Evolutionary conservation across 2,797 vertebrate genomes (phyloP).

Genomic region (Anabas testudineus): DNA sequence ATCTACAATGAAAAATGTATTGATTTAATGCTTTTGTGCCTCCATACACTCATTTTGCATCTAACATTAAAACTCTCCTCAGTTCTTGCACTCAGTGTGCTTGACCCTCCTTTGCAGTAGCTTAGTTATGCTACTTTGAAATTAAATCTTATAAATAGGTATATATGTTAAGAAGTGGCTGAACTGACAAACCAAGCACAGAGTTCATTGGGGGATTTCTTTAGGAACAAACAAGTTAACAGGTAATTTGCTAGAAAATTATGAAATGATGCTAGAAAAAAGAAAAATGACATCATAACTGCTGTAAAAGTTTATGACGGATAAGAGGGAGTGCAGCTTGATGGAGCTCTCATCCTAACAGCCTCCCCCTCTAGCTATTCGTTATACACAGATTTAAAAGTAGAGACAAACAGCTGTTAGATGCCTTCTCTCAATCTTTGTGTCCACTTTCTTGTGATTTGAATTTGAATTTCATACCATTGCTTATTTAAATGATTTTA

Average conservation of each 20-base stretch:
- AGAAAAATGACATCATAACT: conserved; percentile 22
- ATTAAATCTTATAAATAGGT: too few relatives aligned
- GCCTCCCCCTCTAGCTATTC: conserved; percentile 21
- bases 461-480: conserved; percentile 29
- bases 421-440: conserved; percentile 22
- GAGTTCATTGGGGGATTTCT: conserved; percentile 20
- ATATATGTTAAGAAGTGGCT: too few relatives aligned
- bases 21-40: neutral
- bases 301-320: conserved; percentile 27
- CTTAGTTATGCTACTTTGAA: too few relatives aligned
- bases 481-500: conserved; percentile 34
- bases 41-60: neutral
- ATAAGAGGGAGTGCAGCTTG: neutral
- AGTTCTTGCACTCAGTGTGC: neutral
- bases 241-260: neutral
- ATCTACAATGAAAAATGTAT: neutral
- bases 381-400: conserved; percentile 24
- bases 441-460: conserved; percentile 20
- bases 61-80: neutral
- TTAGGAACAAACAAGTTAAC: conserved; percentile 32
- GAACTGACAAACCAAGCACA: too few relatives aligned
- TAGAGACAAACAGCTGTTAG: conserved; percentile 17
- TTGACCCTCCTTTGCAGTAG: neutral
- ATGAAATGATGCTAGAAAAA: conserved; percentile 14
- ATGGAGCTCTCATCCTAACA: conserved; percentile 7